Evolutionary conservation across 1,140 invertebrate genomes (phyloP), one percentile per base, ranked within the genome.

Genomic region (Delia radicum): DNA sequence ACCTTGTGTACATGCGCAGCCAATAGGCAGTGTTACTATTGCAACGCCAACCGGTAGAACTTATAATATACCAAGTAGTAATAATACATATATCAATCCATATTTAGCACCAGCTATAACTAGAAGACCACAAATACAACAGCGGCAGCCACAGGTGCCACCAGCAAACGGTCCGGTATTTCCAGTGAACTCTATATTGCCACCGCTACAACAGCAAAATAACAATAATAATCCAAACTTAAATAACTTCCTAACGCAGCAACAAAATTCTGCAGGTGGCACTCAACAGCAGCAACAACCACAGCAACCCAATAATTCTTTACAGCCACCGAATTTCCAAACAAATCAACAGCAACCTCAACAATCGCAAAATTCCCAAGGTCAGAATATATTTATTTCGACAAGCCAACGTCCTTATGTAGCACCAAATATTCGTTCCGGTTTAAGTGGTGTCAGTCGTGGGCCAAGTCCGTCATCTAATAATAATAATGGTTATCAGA

Each of bases 371-470:
- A 21, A 18, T 27, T 26, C 6, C 7, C 61, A 65, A 65, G 29
- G n/a, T 21, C 29, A 33, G 24, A 8, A 2, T 12, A 21, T 13
- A 21, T 33, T 69, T 69, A 26, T 79, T 6, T 81, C 81, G 46
- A 85, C 83, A 37, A 84, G 83, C 75, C 82, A 85, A 67, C 80
- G 82, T 10, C 83, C 83, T 15, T 85, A 85, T 77, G 78, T 85
- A 33, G 82, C 83, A 24, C 83, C 83, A 12, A 83, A 80, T 76
- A 29, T 85, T 37, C 82, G 82, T 13, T 83, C 83, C 73, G 79
- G 81, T 24, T 65, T 82, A 18, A 69, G 46, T 74, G 79, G 79
- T 73, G 81, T 81, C 42, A 85, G 77, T 76, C 74, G 79, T 21
- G 82, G 82, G 18, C 81, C 79, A n/a, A 24, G 79, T 6, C 73